phyloP scores from a whole-genome alignment of 2,797 vertebrate species.

The Anomalospiza imberbis region DNA sequence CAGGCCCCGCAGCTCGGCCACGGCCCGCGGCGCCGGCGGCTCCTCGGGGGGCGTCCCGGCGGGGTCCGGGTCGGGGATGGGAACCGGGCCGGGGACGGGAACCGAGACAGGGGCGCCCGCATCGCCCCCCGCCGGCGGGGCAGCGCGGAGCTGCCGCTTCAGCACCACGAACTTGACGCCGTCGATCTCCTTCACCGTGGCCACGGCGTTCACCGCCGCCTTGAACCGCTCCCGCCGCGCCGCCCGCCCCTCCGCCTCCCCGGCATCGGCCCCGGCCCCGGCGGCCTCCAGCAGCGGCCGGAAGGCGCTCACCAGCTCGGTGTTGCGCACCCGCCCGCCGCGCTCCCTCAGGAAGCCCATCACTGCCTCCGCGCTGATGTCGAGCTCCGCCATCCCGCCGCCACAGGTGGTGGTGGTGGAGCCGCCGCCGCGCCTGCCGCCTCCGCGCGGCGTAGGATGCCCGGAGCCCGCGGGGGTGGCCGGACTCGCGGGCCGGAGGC shows the following conservation, averaged over 20 bases:
- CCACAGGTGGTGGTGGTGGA: constrained; percentile 31
- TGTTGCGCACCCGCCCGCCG: constrained; percentile 79
- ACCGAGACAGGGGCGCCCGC: too few relatives aligned
- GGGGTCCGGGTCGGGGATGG: not conserved
- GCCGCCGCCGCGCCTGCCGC: not conserved
- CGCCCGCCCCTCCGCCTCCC: not conserved
- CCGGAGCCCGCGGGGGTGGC: not conserved
- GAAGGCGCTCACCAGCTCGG: constrained; percentile 80
- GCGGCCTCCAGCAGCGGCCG: constrained; percentile 72
- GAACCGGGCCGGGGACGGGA: too few relatives aligned
- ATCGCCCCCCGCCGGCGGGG: not conserved
- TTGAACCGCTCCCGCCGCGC: constrained; percentile 83
- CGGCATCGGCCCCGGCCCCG: constrained; percentile 40
- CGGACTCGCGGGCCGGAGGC: not conserved
- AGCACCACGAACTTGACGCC: constrained; percentile 80
- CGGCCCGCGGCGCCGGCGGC: not conserved
- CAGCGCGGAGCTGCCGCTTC: constrained; percentile 63
- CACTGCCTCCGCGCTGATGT: constrained; percentile 76
- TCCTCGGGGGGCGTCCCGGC: not conserved
- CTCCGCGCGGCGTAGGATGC: not conserved
- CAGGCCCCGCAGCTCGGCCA: constrained; percentile 23
- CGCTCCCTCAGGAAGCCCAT: constrained; percentile 74
- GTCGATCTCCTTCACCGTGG: constrained; percentile 80
- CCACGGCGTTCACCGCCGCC: constrained; percentile 84
- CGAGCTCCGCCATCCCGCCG: not conserved